Base-by-base conservation (phyloP, 2,113 vertebrate species). In the Corythornis cristatus region DNA sequence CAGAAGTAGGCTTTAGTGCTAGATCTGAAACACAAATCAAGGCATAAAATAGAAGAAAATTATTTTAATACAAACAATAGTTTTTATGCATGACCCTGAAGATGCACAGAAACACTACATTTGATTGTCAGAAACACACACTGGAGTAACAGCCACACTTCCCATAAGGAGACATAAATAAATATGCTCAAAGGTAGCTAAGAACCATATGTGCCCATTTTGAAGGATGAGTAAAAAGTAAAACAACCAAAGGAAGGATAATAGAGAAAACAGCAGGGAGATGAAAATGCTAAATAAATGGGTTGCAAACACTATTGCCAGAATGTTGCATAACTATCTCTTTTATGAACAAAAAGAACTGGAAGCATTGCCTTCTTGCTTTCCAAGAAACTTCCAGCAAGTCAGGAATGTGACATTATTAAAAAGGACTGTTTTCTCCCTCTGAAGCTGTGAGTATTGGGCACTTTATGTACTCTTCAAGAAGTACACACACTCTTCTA, bases 321-420 rank as follows among this genome's bases (percentile, higher is more conserved):
- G 31, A 83, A 91, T 64, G 53, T 93, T 96, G 84, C 46, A 56
- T 92, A 94, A 92, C 64, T 35, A 42, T 68, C 3, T 0, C 61
- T 92, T 86, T 87, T 73, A 65, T n/a, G 86, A 82, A 93, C 74
- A 96, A 93, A 87, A 31, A 83, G 78, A 88, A 70, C 67, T 56
- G 74, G 64, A 89, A 92, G 72, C 35, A 20, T 54, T 93, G 58
- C 45, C 43, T 23, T 89, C 33, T 85, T 77, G 35, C 82, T 96
- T 91, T 94, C 91, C 86, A 96, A 86, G 89, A 89, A 92, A 62
- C 67, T 56, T 93, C 81, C 46, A 87, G 35, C n/a, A 65, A 85
- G 67, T 77, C 60, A 50, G 74, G 87, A 83, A 73, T 81, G 72
- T 73, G 84, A 68, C 50, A 87, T 57, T 64, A 88, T 88, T 76